Evolutionary conservation across 2,113 vertebrate species (phyloP).

Genomic region (Thermophis baileyi): DNA sequence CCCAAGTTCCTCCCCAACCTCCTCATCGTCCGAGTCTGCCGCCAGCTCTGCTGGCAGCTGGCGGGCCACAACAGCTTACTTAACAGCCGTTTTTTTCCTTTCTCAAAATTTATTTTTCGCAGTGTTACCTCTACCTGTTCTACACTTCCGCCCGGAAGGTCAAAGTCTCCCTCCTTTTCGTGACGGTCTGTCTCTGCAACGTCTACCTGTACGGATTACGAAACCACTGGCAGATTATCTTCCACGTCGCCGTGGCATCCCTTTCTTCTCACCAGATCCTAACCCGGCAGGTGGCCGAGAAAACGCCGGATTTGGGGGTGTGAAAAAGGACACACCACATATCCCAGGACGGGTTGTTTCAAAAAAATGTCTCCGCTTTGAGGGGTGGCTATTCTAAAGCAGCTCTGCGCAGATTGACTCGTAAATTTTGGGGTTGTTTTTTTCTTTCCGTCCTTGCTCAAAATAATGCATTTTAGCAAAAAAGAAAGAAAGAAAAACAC

Average conservation of each 20-base stretch:
- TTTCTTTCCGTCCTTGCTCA: neutral
- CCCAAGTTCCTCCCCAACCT: no score
- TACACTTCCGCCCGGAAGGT: constrained; percentile 77
- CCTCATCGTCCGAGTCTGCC: no score
- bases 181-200: constrained; percentile 81
- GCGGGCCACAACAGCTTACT: neutral
- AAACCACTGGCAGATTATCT: constrained; percentile 88
- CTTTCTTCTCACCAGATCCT: constrained; percentile 83
- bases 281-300: constrained; percentile 80
- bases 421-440: neutral
- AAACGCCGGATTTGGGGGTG: constrained; percentile 78
- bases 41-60: no score
- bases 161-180: constrained; percentile 76
- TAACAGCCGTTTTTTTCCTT: neutral
- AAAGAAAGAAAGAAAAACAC: neutral
- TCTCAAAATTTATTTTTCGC: constrained; percentile 25
- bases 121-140: constrained; percentile 95
- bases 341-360: constrained; percentile 23
- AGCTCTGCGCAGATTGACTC: constrained; percentile 21
- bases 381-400: neutral
- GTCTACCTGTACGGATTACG: constrained; percentile 79
- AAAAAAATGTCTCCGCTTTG: neutral
- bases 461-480: neutral
- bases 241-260: constrained; percentile 84
- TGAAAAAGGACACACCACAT: constrained; percentile 57